Evolutionary conservation across 2,113 vertebrate genomes (phyloP), one percentile per base, ranked within the genome.

Genomic region (human (Homo sapiens)): DNA sequence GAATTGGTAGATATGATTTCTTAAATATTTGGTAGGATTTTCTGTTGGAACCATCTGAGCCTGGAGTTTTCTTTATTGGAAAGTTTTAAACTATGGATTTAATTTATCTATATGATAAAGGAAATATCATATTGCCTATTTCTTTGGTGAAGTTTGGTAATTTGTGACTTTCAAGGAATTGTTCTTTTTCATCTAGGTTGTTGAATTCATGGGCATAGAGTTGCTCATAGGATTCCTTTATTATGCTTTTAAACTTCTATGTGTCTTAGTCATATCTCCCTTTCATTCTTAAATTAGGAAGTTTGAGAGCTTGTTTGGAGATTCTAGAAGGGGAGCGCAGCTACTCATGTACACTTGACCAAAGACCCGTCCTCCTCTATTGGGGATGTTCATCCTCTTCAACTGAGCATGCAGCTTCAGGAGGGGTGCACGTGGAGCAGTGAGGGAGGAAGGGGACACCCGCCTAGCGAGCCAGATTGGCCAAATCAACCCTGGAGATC

Each of bases 381-480:
- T 0, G 4, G 59, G 10, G 25, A 27, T 61, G 25, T 11, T 61
- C 10, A 27, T 27, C 25, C 59, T 61, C 59, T 61, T 61, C 11
- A 9, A 61, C 59, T 0, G 59, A 61, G 25, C 0, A 1, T 2
- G 0, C 59, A 12, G 59, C 59, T 61, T 61, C 11, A 11, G 59
- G 59, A 61, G 10, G 59, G 59, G 27, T 61, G 59, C 25, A 61
- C 25, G 4, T 61, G 59, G 59, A 61, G 59, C 59, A 5, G 59
- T 61, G 59, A 61, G 9, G 59, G 59, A 61, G 59, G 59, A 61
- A 27, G 25, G 59, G 59, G 23, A 59, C 57, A 25, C 61, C 27
- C 0, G 2, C 12, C 12, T 64, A 64, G 61, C 0, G 5, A 64
- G 12, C 27, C 61, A 64, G 5, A 64, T 6, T 30, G 13, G 61